Conservation (phyloP, 2,113 vertebrate species). For the Amblyopsis rosae region DNA sequence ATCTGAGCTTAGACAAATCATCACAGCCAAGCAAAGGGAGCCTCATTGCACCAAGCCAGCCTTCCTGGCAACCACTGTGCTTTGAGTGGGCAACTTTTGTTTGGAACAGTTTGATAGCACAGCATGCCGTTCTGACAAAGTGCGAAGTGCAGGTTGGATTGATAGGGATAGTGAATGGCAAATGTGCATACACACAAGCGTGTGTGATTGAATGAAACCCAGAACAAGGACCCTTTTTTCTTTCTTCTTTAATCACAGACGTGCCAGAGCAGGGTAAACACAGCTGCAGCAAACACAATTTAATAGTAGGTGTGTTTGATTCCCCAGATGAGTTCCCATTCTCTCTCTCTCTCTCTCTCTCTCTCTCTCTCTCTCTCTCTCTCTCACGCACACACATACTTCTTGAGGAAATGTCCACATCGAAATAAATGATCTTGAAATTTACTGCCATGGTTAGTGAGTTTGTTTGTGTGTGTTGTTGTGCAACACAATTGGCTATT, state of each 20-base stretch:
- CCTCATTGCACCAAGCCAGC: conserved; percentile 58
- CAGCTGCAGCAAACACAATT: no score
- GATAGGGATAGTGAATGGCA: conserved; percentile 9
- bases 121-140: conserved; percentile 52
- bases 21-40: conserved; percentile 51
- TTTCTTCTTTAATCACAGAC: no score
- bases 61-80: conserved; percentile 51
- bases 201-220: no score
- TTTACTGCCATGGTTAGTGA: no score
- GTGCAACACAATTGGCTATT: no score
- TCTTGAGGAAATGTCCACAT: neutral
- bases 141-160: conserved; percentile 24
- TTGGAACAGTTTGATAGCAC: conserved; percentile 57
- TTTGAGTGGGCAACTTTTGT: conserved; percentile 61
- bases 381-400: neutral
- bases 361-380: no score
- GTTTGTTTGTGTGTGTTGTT: no score
- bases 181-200: neutral
- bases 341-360: no score
- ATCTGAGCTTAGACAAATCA: conserved; percentile 66
- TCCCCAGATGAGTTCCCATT: neutral
- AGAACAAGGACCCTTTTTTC: neutral
- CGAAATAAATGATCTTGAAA: no score
- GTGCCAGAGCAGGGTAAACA: no score
- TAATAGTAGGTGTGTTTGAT: no score